These are phyloP conservation scores for Garrulus glandarius DNA, from an alignment of 2,797 vertebrate species.

Conservation along the genomic window DNA sequence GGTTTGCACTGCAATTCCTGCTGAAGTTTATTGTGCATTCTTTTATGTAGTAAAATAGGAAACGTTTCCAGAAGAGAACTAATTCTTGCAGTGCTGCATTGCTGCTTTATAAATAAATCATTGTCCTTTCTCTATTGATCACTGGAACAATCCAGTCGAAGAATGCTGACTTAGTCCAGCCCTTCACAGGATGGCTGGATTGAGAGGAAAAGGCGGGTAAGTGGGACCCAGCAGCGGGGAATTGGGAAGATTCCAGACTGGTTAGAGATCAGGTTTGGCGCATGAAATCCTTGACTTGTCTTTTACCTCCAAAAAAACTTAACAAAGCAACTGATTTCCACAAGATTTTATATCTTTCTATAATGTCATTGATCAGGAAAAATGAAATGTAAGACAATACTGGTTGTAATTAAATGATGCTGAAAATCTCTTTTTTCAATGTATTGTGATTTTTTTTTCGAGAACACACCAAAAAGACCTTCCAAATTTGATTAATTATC, in stretches of 20 bases:
- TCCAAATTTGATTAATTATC: neutral
- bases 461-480: neutral
- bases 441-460: neutral
- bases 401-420: neutral
- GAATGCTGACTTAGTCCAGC: conserved; percentile 59
- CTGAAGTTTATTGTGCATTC: neutral
- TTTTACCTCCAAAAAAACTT: neutral
- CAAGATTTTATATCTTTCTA: neutral
- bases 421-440: neutral
- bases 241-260: neutral
- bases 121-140: conserved; percentile 61
- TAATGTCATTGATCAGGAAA: neutral
- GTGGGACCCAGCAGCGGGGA: neutral
- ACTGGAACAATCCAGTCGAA: conserved; percentile 21
- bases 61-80: neutral
- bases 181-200: neutral
- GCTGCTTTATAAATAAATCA: conserved; percentile 68
- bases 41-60: neutral
- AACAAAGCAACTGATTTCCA: neutral
- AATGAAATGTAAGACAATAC: neutral
- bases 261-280: neutral
- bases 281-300: neutral
- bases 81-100: conserved; percentile 54
- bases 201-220: neutral
- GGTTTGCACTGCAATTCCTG: neutral